Percentiles rank a stretch among this genome's conserved stretches.
Evolutionary conservation across 2,888 invertebrate species (phyloP).

Genomic region (Eupeodes luniger): DNA sequence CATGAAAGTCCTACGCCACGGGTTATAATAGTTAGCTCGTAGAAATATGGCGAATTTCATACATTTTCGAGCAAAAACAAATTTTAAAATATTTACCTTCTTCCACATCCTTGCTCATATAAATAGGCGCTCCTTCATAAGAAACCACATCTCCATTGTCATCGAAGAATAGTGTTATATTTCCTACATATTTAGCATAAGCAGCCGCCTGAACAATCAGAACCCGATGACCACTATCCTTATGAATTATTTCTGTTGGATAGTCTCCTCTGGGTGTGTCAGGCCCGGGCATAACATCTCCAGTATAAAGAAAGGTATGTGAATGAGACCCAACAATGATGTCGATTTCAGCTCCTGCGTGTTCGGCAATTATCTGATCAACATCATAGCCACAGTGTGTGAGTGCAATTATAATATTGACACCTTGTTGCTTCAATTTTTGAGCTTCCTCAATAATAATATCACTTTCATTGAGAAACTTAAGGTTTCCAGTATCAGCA

Average conservation of each 20-base stretch:
- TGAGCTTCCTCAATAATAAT: conserved; percentile 89
- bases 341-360: conserved; percentile 88
- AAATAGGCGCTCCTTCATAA: conserved; percentile 91
- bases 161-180: conserved; percentile 90
- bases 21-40: too few species aligned
- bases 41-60: too few species aligned
- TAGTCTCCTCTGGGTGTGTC: conserved; percentile 87
- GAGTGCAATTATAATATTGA: conserved; percentile 92
- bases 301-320: conserved; percentile 91
- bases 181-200: conserved; percentile 91
- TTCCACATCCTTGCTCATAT: conserved; percentile 86
- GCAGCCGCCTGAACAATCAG: conserved; percentile 90
- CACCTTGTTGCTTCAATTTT: conserved; percentile 86
- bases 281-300: conserved; percentile 85
- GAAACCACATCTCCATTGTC: conserved; percentile 87
- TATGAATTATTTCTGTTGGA: conserved; percentile 88
- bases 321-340: conserved; percentile 94
- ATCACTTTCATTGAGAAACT: conserved; percentile 89
- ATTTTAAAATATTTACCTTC: conserved; percentile 85
- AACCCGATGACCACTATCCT: conserved; percentile 82
- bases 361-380: conserved; percentile 88
- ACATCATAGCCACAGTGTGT: conserved; percentile 92
- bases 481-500: conserved; percentile 87
- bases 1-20: too few species aligned
- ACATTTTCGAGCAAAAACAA: too few species aligned